Conservation (phyloP, 2,113 vertebrate species). For the Tachuris rubrigastra region DNA sequence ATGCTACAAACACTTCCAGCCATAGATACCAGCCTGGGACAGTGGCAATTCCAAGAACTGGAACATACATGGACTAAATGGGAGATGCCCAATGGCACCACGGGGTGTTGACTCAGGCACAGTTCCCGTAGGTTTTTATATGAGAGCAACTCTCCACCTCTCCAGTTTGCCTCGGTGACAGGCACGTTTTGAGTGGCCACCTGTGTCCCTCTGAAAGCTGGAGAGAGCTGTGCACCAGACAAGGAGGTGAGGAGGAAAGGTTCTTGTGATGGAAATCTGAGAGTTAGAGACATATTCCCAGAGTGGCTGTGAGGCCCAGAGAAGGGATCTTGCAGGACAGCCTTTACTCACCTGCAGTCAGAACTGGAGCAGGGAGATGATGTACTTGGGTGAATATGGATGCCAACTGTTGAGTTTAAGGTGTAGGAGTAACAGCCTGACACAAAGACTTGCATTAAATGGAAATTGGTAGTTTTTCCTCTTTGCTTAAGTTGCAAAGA, state of each 20-base stretch:
- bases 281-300: background rate
- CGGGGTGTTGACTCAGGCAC: background rate
- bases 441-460: background rate
- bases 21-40: accelerated
- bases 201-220: background rate
- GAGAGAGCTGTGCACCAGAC: background rate
- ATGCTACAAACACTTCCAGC: accelerated
- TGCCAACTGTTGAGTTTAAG: background rate
- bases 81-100: background rate
- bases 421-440: background rate
- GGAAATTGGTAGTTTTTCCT: background rate
- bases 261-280: background rate
- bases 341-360: background rate
- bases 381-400: background rate
- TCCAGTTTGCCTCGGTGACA: background rate
- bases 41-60: background rate
- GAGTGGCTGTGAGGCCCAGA: background rate
- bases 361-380: background rate
- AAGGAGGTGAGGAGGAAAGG: background rate
- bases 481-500: background rate
- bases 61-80: accelerated
- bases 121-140: background rate
- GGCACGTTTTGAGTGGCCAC: accelerated
- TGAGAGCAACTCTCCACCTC: accelerated
- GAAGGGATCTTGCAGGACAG: background rate